Conservation (phyloP, 1,140 invertebrate genomes). For the Drosophila arizonae region DNA sequence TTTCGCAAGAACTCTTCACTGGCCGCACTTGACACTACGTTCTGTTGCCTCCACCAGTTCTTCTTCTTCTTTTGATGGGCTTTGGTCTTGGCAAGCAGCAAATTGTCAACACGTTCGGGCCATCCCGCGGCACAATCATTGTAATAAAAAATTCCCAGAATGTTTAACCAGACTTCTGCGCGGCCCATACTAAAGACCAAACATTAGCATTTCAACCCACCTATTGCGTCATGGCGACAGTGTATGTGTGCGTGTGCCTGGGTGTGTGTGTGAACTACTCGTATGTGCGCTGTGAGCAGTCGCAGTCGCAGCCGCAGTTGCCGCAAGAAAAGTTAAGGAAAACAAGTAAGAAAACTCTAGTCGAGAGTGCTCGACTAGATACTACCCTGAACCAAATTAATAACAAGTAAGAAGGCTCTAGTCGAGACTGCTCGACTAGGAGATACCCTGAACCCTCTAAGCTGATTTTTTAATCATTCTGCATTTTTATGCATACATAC, state of each 20-base stretch:
- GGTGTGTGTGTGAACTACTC: conserved; percentile 4
- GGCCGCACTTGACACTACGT: conserved; percentile 22
- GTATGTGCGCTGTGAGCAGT: background rate
- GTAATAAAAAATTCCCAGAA: conserved; percentile 51
- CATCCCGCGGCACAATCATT: conserved; percentile 18
- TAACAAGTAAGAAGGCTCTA: too few species aligned
- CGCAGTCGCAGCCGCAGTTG: background rate
- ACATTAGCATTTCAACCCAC: conserved; percentile 36
- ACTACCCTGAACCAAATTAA: too few species aligned
- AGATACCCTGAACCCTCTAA: too few species aligned
- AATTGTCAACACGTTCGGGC: conserved; percentile 44
- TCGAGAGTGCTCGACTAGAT: too few species aligned
- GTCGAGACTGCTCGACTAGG: too few species aligned
- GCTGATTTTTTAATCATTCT: too few species aligned
- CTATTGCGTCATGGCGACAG: conserved; percentile 35
- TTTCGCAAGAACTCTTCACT: conserved; percentile 41
- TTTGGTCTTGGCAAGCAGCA: background rate
- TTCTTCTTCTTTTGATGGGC: background rate
- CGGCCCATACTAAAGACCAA: conserved; percentile 49
- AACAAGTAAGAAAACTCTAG: too few species aligned
- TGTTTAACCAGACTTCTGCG: conserved; percentile 42
- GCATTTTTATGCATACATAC: too few species aligned
- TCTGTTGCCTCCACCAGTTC: background rate
- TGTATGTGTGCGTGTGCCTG: background rate
- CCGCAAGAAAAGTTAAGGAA: too few species aligned